Evolutionary conservation across 1,140 invertebrate genomes (phyloP), one percentile per base, ranked within the genome.

Genomic region (Caenorhabditis tropicalis): DNA sequence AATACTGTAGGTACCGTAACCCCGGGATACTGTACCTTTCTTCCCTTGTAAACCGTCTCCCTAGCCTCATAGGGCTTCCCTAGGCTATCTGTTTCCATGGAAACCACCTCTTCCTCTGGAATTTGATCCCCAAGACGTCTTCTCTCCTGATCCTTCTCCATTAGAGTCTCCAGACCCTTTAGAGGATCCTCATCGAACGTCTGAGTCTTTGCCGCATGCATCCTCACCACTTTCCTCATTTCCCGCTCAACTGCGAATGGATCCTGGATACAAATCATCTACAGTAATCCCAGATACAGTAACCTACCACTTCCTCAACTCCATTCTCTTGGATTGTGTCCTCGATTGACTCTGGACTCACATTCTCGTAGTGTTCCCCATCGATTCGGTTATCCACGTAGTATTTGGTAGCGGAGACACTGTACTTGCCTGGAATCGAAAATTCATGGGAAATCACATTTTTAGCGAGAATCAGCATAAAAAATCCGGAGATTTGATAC

Each of bases 141-240:
- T 39, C 65, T 39, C n/a, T 74, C 65, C n/a, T 43, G 36, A 12
- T 74, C 36, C 15, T 46, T 74, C n/a, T 19, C 19, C 65, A 74
- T 74, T 21, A 46, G 65, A 24, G 43, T 36, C 65, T 74, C 65
- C 15, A 74, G 16, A 1, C 65, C 65, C 21, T 74, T 74, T 10
- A 74, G 43, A 0, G 65, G 33, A 46, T 74, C 53, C 21, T 56
- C 36, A 46, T 43, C 65, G 12, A 74, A 46, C 6, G 29, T 24
- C 43, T 43, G 65, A 43, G 65, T 74, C 36, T 74, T 74, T n/a
- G 65, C 65, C n/a, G 65, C 65, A 46, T 74, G 65, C 65, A 74
- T 74, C 21, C n/a, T 74, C 15, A 36, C 19, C 65, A 74, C 43
- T n/a, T 74, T 74, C 9, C 65, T 10, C 65, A 74, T 74, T 24